phyloP scores from a whole-genome alignment of 2,888 invertebrate species.

The Saturnia pavonia region DNA sequence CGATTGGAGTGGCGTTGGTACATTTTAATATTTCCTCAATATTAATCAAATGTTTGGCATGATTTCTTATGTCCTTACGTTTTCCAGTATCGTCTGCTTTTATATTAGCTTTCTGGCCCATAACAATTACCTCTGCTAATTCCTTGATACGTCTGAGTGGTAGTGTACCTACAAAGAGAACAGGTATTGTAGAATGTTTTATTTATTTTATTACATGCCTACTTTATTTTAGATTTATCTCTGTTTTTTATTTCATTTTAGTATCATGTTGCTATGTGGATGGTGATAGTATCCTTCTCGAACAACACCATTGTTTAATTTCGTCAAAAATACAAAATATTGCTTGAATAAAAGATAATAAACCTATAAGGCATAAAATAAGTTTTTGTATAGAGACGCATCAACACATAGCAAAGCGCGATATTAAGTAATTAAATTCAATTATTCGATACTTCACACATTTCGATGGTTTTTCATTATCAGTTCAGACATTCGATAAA shows the following conservation, averaged over 20 bases:
- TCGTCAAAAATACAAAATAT: too few species aligned
- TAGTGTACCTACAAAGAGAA: slow-evolving; percentile 2
- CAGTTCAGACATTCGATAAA: too few species aligned
- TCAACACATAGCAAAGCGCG: too few species aligned
- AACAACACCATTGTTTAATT: too few species aligned
- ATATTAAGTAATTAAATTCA: too few species aligned
- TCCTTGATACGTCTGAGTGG: not conserved
- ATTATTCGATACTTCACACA: too few species aligned
- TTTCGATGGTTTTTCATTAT: too few species aligned
- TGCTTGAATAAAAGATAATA: too few species aligned
- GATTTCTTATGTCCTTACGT: not conserved
- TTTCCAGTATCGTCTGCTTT: not conserved
- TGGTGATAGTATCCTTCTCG: too few species aligned
- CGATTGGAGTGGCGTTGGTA: slow-evolving; percentile 26
- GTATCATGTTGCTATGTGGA: not conserved
- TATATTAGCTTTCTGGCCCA: not conserved
- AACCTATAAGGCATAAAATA: too few species aligned
- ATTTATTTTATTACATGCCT: not conserved
- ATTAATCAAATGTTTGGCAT: slow-evolving; percentile 21
- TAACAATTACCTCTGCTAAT: not conserved
- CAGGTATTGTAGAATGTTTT: not conserved
- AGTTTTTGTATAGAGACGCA: too few species aligned
- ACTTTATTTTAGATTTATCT: too few species aligned
- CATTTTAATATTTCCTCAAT: slow-evolving; percentile 23
- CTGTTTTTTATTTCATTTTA: not conserved